These are phyloP conservation scores for Procambarus clarkii DNA, from an alignment of 1,140 invertebrate species.

Conservation along the genomic window DNA sequence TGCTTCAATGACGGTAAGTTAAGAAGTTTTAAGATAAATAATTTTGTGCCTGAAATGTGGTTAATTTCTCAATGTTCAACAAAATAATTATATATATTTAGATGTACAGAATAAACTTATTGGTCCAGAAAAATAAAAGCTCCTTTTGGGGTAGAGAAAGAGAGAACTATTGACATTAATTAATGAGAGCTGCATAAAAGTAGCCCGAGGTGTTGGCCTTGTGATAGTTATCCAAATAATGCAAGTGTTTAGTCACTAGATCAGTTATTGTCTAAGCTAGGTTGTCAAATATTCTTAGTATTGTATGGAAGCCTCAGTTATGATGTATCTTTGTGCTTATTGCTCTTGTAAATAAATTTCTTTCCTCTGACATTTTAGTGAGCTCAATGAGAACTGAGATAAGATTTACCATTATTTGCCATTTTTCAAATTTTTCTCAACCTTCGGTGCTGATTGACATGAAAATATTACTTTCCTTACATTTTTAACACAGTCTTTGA, in stretches of 20 bases:
- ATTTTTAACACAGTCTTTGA: no score
- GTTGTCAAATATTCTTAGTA: background rate
- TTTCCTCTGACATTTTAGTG: background rate
- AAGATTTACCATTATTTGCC: no score
- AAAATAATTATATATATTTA: background rate
- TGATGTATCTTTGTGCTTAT: background rate
- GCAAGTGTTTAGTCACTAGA: constrained; percentile 35
- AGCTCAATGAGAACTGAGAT: background rate
- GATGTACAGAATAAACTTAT: background rate
- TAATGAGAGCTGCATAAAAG: background rate
- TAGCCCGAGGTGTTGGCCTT: background rate
- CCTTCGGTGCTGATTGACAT: no score
- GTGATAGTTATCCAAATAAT: constrained; percentile 29
- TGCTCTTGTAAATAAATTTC: constrained; percentile 7
- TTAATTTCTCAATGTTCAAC: background rate
- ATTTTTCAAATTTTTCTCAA: no score
- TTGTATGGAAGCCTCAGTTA: constrained; percentile 13
- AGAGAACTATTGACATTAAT: background rate
- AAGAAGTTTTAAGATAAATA: no score
- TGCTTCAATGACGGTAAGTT: background rate
- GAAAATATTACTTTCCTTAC: no score
- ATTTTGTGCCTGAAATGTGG: background rate
- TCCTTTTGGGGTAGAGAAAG: background rate
- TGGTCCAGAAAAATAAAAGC: background rate
- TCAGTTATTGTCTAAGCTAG: background rate